Percentiles rank a stretch among this genome's conserved stretches.
phyloP scores from a whole-genome alignment of 2,888 invertebrate genomes.

The Pimpla rufipes region DNA sequence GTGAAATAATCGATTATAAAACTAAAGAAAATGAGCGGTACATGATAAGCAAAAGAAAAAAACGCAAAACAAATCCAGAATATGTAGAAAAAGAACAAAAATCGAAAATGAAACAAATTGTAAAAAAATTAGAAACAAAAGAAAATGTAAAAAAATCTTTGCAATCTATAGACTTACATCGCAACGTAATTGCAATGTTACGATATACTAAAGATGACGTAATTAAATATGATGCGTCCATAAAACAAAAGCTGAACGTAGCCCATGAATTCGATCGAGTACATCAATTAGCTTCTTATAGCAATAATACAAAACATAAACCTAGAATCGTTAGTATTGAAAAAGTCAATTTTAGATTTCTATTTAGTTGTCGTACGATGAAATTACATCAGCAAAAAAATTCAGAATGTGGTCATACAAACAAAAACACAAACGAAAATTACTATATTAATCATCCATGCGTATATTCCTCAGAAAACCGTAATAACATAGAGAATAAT shows the following conservation, averaged over 20 bases:
- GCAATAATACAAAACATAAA: not conserved
- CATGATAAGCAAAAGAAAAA: not conserved
- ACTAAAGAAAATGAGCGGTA: not conserved
- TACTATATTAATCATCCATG: not conserved
- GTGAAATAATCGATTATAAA: slow-evolving; percentile 7
- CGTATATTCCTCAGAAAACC: not conserved
- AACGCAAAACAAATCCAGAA: not conserved
- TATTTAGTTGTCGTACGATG: not conserved
- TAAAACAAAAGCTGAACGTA: not conserved
- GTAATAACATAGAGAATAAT: not conserved
- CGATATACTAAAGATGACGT: not conserved
- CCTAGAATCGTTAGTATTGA: slow-evolving; percentile 2
- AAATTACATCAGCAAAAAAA: not conserved
- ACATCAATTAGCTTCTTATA: not conserved
- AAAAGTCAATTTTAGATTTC: not conserved
- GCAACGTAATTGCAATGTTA: not conserved
- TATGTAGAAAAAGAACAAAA: not conserved
- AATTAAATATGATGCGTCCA: not conserved
- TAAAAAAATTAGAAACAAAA: not conserved
- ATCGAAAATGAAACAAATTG: not conserved
- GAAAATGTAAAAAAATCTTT: not conserved
- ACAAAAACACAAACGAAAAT: not conserved
- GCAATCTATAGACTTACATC: not conserved
- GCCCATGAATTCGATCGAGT: not conserved
- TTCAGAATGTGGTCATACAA: not conserved